phyloP scores from a whole-genome alignment of 30 jellyfish, hydroid and myxozoan species.

The Pelagia noctiluca region DNA sequence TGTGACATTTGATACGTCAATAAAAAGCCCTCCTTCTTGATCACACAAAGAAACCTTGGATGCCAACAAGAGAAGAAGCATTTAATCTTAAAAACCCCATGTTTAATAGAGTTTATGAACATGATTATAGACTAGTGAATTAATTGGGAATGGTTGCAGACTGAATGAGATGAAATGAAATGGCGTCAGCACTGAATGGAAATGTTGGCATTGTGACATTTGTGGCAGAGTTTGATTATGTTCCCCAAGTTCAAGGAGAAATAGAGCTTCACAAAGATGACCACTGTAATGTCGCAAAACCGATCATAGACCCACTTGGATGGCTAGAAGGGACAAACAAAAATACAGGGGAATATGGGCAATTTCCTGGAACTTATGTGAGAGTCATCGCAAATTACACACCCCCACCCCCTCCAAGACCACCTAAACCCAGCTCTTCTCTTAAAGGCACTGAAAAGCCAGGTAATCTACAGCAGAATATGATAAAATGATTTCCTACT shows the following conservation, averaged over 20 bases:
- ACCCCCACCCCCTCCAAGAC: constrained; percentile 94
- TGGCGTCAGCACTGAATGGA: constrained; percentile 23
- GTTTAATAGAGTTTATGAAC: no score
- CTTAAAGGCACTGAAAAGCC: not conserved
- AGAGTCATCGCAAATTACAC: constrained; percentile 59
- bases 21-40: no score
- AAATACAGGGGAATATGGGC: constrained; percentile 79
- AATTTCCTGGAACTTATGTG: constrained; percentile 92
- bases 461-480: not conserved
- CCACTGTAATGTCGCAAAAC: constrained; percentile 73
- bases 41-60: no score
- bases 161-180: not conserved
- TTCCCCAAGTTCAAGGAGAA: constrained; percentile 71
- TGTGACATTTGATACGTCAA: no score
- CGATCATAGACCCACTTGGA: constrained; percentile 72
- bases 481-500: no score
- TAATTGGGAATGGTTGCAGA: not conserved
- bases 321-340: constrained; percentile 88
- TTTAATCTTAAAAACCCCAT: no score
- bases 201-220: constrained; percentile 76
- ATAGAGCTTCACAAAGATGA: constrained; percentile 79
- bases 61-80: no score
- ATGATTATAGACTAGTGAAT: no score
- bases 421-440: constrained; percentile 52
- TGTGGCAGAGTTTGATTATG: constrained; percentile 71